phyloP scores from a whole-genome alignment of 2,888 invertebrate species.

The Drosophila greeni region DNA sequence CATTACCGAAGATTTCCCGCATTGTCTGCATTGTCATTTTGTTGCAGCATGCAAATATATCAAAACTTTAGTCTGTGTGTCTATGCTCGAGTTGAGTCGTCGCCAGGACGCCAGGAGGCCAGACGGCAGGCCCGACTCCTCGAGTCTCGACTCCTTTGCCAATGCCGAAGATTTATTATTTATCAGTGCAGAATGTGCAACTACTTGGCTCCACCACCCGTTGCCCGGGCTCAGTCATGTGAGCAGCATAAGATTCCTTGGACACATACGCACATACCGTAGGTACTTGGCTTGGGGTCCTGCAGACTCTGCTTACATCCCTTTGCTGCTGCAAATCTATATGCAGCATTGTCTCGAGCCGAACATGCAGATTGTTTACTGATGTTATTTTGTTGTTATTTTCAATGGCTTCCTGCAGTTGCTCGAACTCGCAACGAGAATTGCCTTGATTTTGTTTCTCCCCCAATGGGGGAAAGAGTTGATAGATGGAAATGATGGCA shows the following conservation, averaged over 20 bases:
- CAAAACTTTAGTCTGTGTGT: conserved; percentile 49
- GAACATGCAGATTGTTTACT: conserved; percentile 69
- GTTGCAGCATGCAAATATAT: conserved; percentile 54
- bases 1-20: conserved; percentile 53
- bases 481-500: conserved; percentile 21
- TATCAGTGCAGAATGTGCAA: conserved; percentile 67
- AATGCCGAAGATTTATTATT: conserved; percentile 66
- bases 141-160: conserved; percentile 45
- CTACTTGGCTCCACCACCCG: conserved; percentile 27
- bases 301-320: conserved; percentile 33
- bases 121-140: conserved; percentile 26
- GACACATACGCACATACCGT: conserved; percentile 24
- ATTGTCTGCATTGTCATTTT: conserved; percentile 42
- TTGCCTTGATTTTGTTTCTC: conserved; percentile 50
- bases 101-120: conserved; percentile 17
- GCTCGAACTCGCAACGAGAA: conserved; percentile 49
- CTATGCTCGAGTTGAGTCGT: conserved; percentile 40
- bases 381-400: conserved; percentile 52
- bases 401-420: conserved; percentile 48
- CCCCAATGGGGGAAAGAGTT: conserved; percentile 1
- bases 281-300: conserved; percentile 2
- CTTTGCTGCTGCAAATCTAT: conserved; percentile 47
- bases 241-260: conserved; percentile 51
- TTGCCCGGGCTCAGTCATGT: conserved; percentile 47
- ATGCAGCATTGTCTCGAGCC: conserved; percentile 65